Conservation (phyloP, 1,140 invertebrate genomes). For the Caligus rogercresseyi region DNA sequence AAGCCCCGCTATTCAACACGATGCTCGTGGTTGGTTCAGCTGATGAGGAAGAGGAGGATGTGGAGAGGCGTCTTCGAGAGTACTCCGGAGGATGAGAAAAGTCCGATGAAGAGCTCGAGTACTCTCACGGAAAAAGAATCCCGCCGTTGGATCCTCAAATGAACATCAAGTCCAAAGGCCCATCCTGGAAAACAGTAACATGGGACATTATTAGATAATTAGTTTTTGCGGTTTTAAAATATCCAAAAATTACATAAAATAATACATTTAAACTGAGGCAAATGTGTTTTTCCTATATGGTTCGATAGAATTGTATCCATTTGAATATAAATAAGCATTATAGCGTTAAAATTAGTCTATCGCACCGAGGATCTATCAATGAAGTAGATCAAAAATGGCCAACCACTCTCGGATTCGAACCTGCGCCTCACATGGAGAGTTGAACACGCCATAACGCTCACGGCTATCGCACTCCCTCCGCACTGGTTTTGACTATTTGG, state of each 20-base stretch:
- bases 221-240: background rate
- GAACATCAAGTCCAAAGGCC: slow-evolving; percentile 21
- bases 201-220: background rate
- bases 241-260: background rate
- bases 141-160: slow-evolving; percentile 24
- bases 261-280: background rate
- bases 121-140: slow-evolving; percentile 23
- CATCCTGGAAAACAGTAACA: background rate
- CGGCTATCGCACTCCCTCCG: no score
- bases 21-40: slow-evolving; percentile 9
- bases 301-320: background rate
- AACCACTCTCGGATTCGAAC: no score
- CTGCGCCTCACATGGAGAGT: no score
- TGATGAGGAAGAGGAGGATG: background rate
- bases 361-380: no score
- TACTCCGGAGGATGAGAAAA: background rate
- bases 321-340: background rate
- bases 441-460: no score
- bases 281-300: background rate
- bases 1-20: background rate
- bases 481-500: no score
- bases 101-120: background rate
- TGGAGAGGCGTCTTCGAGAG: background rate
- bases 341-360: background rate
- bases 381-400: no score